A percentile compares a stretch with the other conserved stretches of the same genome.
Conservation (phyloP, 2,888 invertebrate species). For the Netelia virgata region DNA sequence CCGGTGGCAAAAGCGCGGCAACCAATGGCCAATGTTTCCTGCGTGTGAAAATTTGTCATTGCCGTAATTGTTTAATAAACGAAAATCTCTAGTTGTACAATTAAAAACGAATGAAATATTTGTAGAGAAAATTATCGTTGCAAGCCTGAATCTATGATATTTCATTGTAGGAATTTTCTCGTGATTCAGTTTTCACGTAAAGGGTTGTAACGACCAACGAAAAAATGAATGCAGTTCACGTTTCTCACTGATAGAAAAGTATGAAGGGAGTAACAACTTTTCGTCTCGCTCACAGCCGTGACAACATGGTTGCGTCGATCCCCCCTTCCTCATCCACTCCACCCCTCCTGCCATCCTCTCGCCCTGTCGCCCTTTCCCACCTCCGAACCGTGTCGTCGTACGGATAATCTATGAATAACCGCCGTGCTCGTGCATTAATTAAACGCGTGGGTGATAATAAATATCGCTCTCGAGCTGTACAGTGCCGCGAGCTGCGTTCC, state of each 20-base stretch:
- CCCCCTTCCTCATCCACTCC: constrained; percentile 1
- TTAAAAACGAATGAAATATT: background rate
- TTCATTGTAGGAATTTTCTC: background rate
- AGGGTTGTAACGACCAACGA: background rate
- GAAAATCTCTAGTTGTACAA: too few relatives aligned
- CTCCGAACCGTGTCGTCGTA: constrained; percentile 22
- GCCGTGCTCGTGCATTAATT: constrained; percentile 68
- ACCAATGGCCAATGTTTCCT: too few relatives aligned
- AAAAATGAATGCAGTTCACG: background rate
- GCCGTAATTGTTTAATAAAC: too few relatives aligned
- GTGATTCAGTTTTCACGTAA: background rate
- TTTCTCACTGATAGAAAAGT: background rate
- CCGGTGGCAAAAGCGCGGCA: too few relatives aligned
- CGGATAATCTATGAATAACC: constrained; percentile 69
- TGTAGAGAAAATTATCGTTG: background rate
- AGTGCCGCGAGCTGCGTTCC: constrained; percentile 59
- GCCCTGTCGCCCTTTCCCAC: constrained; percentile 21
- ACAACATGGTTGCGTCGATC: constrained; percentile 13
- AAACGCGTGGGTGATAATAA: constrained; percentile 68
- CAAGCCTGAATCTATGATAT: background rate
- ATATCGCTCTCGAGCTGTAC: constrained; percentile 61
- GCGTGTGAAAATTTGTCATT: too few relatives aligned
- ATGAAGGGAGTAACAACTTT: background rate
- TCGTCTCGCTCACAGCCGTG: background rate
- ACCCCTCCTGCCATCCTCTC: constrained; percentile 22